Evolutionary conservation across 2,888 invertebrate species (phyloP), one percentile per base, ranked within the genome.

Genomic region (Pecten maximus): DNA sequence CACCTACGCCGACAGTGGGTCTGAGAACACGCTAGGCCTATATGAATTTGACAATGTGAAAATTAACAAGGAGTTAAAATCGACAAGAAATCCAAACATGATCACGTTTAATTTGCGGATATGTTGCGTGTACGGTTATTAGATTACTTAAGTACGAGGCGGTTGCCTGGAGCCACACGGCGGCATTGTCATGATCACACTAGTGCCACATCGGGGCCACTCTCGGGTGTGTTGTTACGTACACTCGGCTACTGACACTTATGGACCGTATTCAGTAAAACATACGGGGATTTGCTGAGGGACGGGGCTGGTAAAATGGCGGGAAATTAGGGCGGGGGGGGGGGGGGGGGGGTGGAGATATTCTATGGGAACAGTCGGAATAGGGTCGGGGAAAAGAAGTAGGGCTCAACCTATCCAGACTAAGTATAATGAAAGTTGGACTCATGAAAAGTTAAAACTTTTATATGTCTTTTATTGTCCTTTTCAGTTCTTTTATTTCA

Each of bases 11-110:
- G 74, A 74, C 74, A 74, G 74, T 35, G 74, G 74, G 74, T 74
- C 74, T 74, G 74, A 74, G 74, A 74, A 74, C 35, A 74, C 74
- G 74, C 74, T 35, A 74, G 10, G 28, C 74, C 74, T 74, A 74
- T 74, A 74, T 74, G 35, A 74, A 74, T 74, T 74, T 74, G 35
- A 74, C 74, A 74, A 74, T 74, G 74, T 74, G 74, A 74, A 35
- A 74, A 74, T 74, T 74, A 74, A 74, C 74, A 74, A 74, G 74
- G 74, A 74, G 74, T 74, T 74, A 74, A 74, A 74, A 74, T 74
- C 74, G 74, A 35, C 74, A 74, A 74, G 74, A 74, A 74, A 74
- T 74, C 74, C 74, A 74, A 74, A 74, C 74, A 35, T 74, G 74
- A 35, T 74, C 74, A 74, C 74, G 28, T 74, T 74, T 74, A 74